Conservation (phyloP, 2,113 vertebrate species). For the Vidua macroura region DNA sequence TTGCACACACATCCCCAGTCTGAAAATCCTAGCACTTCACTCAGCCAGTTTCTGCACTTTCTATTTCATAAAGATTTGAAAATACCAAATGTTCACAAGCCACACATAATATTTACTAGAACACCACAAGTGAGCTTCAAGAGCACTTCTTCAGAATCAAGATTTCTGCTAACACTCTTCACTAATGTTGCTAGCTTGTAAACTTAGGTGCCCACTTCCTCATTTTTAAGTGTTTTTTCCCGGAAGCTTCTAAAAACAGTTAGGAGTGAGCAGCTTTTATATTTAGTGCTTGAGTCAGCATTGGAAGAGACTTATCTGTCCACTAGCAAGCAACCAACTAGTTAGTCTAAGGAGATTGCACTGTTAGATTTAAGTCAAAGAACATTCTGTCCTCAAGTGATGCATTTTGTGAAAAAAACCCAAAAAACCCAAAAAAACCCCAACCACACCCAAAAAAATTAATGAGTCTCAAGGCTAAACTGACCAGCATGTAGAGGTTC, state of each 20-base stretch:
- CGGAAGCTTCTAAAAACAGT: not conserved
- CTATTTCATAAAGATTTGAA: not conserved
- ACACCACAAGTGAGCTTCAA: not conserved
- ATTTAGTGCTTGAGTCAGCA: not conserved
- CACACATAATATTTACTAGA: not conserved
- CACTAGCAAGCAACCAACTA: not conserved
- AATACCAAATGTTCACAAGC: not conserved
- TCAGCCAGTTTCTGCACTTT: not conserved
- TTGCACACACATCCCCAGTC: not conserved
- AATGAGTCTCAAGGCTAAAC: not conserved
- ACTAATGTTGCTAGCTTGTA: not conserved
- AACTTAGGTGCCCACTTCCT: not conserved
- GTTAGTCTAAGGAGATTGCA: not conserved
- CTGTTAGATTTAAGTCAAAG: not conserved
- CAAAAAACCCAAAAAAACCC: not conserved
- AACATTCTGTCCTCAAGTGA: not conserved
- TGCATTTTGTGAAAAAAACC: not conserved
- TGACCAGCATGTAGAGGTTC: not conserved
- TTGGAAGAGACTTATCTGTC: not conserved
- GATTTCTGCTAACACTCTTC: not conserved
- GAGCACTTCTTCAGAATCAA: conserved; percentile 7
- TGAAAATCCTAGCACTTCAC: not conserved
- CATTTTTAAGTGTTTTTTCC: not conserved
- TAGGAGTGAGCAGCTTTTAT: not conserved
- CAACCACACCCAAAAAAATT: not conserved